Conservation (phyloP, 2,797 vertebrate species). For the Diplodus sargus region DNA sequence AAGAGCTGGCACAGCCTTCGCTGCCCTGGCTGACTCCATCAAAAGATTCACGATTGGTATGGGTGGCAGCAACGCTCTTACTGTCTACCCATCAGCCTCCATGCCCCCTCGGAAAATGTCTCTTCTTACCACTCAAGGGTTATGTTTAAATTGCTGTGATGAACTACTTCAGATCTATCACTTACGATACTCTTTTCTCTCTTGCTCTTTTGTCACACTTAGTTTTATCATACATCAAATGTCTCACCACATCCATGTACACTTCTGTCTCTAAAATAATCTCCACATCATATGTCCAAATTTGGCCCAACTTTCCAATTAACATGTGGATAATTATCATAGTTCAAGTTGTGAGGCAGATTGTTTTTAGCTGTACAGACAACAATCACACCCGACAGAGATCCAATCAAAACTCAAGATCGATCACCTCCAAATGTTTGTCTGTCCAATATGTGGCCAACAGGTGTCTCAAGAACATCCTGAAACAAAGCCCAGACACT, state of each 20-base stretch:
- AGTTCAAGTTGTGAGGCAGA: background rate
- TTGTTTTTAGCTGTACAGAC: background rate
- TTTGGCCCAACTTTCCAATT: background rate
- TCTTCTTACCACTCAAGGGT: slow-evolving; percentile 61
- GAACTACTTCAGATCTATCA: slow-evolving; percentile 61
- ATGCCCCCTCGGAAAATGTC: slow-evolving; percentile 33
- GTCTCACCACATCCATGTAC: slow-evolving; percentile 13
- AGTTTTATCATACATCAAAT: slow-evolving; percentile 37
- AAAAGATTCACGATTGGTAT: slow-evolving; percentile 56
- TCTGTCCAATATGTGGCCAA: background rate
- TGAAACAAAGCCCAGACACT: background rate
- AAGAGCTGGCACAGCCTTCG: slow-evolving; percentile 63
- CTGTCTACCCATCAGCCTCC: slow-evolving; percentile 46
- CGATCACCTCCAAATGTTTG: background rate
- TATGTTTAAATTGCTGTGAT: slow-evolving; percentile 69
- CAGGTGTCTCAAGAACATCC: background rate
- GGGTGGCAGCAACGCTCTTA: slow-evolving; percentile 55
- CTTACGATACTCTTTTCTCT: slow-evolving; percentile 33
- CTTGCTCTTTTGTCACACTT: slow-evolving; percentile 7
- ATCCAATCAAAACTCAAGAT: background rate
- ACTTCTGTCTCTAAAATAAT: slow-evolving; percentile 26
- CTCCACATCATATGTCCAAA: background rate
- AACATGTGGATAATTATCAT: too few species aligned
- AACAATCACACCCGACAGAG: background rate
- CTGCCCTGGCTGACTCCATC: slow-evolving; percentile 44